Evolutionary conservation across 2,113 vertebrate species (phyloP).

Genomic region (Aepyceros melampus): DNA sequence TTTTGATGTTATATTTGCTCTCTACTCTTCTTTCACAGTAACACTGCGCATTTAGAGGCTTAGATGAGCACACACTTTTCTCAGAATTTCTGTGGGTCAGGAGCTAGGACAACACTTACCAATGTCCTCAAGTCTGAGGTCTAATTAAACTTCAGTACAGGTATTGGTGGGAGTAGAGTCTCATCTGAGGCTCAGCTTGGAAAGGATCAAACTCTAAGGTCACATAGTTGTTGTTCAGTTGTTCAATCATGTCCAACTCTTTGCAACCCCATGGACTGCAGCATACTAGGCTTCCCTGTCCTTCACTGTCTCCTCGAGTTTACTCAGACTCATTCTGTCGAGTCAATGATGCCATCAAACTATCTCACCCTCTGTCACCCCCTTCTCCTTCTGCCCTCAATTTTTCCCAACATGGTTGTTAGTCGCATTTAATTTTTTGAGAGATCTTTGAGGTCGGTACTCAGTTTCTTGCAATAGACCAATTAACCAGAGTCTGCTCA

Average conservation of each 20-base stretch:
- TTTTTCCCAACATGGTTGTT: not conserved
- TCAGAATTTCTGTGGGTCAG: not conserved
- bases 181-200: not conserved
- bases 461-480: not conserved
- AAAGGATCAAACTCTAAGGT: not conserved
- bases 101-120: not conserved
- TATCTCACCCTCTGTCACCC: not conserved
- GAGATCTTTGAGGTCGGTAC: not conserved
- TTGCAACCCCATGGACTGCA: rapidly evolving
- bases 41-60: not conserved
- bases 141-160: not conserved
- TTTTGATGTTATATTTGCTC: not conserved
- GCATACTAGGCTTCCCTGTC: not conserved
- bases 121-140: not conserved
- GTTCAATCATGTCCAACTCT: not conserved
- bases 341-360: not conserved
- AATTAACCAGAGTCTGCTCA: not conserved
- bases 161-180: rapidly evolving
- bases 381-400: not conserved
- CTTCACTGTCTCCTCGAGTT: not conserved
- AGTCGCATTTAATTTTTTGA: not conserved
- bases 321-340: not conserved
- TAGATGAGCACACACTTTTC: not conserved
- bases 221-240: not conserved
- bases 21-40: not conserved